Conservation (phyloP, 2,888 invertebrate species). For the Phalera bucephala region DNA sequence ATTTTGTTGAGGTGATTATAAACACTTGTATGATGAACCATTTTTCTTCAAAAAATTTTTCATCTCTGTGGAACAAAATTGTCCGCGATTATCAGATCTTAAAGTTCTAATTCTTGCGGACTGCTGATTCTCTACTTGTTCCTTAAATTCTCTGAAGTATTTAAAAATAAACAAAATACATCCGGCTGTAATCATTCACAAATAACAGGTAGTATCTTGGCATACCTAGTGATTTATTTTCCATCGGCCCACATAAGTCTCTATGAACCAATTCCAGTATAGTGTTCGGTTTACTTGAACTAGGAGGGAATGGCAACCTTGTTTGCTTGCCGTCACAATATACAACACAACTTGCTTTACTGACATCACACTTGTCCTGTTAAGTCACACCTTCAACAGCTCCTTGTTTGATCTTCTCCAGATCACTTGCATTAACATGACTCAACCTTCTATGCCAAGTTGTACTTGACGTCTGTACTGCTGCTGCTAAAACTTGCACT, state of each 20-base stretch:
- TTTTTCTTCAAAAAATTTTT: background rate
- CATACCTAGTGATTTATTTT: no score
- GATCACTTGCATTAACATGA: no score
- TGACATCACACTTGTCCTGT: conserved; percentile 5
- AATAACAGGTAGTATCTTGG: conserved; percentile 2
- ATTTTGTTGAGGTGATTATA: conserved; percentile 2
- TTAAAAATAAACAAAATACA: conserved; percentile 2
- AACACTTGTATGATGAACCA: conserved; percentile 2
- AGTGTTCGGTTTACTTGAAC: conserved; percentile 3
- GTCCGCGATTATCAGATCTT: conserved; percentile 5
- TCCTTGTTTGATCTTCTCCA: conserved; percentile 16
- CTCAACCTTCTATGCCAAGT: background rate
- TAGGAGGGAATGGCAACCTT: conserved; percentile 11
- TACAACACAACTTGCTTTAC: conserved; percentile 10
- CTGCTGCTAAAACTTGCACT: background rate
- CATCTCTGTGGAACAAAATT: background rate
- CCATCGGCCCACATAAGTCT: conserved; percentile 9
- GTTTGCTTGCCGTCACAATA: conserved; percentile 23
- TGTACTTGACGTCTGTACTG: background rate
- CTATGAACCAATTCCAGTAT: conserved; percentile 10
- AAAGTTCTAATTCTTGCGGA: conserved; percentile 1
- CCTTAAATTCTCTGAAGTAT: conserved; percentile 1
- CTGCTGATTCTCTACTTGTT: conserved; percentile 6
- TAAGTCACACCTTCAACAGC: conserved; percentile 15
- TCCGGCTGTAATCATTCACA: conserved; percentile 2